These are phyloP conservation scores for Erethizon dorsatum DNA, from an alignment of 2,797 vertebrate genomes.

Conservation along the genomic window DNA sequence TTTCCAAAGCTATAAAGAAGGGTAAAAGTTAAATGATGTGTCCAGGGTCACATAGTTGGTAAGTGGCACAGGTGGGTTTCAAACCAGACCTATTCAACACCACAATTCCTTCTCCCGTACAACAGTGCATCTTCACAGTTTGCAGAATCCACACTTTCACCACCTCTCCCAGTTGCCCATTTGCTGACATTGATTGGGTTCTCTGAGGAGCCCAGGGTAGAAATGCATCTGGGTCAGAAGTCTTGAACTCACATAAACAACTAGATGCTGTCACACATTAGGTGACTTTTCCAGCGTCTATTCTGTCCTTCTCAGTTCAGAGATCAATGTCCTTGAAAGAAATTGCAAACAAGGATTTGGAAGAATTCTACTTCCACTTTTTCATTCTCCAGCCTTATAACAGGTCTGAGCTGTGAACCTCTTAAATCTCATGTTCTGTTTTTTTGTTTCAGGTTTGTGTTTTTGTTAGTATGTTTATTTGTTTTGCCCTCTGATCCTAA, in stretches of 20 bases:
- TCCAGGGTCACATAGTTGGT: not conserved
- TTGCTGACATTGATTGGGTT: not conserved
- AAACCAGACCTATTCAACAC: not conserved
- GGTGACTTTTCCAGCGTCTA: not conserved
- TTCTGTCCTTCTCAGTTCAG: not conserved
- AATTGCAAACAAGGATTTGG: not conserved
- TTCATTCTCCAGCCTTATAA: not conserved
- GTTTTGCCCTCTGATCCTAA: not conserved
- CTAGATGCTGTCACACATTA: not conserved
- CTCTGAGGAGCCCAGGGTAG: not conserved
- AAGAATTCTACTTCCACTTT: not conserved
- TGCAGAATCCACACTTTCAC: not conserved
- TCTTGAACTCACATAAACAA: not conserved
- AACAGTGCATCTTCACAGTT: not conserved
- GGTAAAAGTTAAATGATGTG: not conserved
- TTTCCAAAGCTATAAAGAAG: not conserved
- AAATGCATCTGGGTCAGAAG: not conserved
- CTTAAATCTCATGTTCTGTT: not conserved
- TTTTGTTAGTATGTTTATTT: not conserved
- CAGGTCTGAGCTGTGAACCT: not conserved
- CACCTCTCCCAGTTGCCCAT: not conserved
- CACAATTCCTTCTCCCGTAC: not conserved
- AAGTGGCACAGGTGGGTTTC: not conserved
- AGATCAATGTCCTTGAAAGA: not conserved
- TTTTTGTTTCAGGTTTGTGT: not conserved